These are phyloP conservation scores for Lepidothrix coronata DNA, from an alignment of 2,113 vertebrate genomes.

Conservation along the genomic window DNA sequence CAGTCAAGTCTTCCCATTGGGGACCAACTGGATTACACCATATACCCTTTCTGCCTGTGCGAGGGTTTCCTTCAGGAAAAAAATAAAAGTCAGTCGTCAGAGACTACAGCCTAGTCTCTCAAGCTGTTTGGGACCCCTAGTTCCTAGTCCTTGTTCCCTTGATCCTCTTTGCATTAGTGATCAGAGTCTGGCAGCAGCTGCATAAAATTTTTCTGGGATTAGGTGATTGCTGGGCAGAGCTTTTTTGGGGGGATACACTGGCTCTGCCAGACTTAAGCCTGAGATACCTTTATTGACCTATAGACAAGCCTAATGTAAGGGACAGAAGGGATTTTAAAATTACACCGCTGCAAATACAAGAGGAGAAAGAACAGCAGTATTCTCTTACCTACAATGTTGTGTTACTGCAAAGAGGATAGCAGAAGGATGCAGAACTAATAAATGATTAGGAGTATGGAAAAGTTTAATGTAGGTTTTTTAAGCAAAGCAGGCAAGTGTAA, in stretches of 20 bases:
- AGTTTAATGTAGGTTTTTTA: background rate
- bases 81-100: background rate
- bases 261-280: background rate
- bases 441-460: background rate
- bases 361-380: background rate
- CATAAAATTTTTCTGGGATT: background rate
- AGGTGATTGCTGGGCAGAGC: background rate
- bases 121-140: background rate
- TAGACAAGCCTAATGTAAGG: background rate
- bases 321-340: background rate
- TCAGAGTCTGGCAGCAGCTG: background rate
- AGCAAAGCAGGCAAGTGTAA: background rate
- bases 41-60: background rate
- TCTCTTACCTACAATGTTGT: background rate
- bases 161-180: background rate
- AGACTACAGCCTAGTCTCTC: background rate
- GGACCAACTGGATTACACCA: rapidly evolving
- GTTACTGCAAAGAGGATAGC: background rate
- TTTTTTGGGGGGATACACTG: background rate
- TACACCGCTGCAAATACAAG: background rate
- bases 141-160: background rate
- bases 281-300: background rate
- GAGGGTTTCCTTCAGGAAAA: background rate
- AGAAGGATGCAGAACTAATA: background rate
- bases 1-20: rapidly evolving